These are phyloP conservation scores for Apostichopus leukothele DNA, from an alignment of 53 echinoderm and acorn worm genomes.

Conservation along the genomic window DNA sequence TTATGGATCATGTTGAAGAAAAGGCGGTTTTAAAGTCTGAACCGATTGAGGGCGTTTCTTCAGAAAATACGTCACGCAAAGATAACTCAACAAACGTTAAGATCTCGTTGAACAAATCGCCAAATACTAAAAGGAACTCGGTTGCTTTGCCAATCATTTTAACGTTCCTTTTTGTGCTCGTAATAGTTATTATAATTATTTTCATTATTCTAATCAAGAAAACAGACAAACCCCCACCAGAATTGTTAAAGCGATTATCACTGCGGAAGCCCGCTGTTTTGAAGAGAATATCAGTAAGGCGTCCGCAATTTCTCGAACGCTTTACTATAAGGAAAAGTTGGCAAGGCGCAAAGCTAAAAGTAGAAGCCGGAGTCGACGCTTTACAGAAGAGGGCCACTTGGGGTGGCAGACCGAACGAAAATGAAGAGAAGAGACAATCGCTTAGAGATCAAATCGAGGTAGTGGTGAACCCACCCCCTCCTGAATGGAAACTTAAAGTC, in stretches of 20 bases:
- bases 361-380: not conserved
- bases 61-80: not conserved
- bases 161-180: not conserved
- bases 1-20: not conserved
- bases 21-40: not conserved
- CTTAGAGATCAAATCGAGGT: slow-evolving; percentile 55
- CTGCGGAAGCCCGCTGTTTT: not conserved
- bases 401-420: not conserved
- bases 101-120: not conserved
- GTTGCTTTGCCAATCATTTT: not conserved
- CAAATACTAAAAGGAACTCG: not conserved
- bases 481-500: slow-evolving; percentile 64
- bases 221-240: not conserved
- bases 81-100: not conserved
- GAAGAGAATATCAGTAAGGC: not conserved
- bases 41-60: not conserved
- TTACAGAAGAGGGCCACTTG: slow-evolving; percentile 5
- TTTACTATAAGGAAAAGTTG: not conserved
- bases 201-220: slow-evolving; percentile 7
- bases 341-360: slow-evolving; percentile 9
- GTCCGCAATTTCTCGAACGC: not conserved
- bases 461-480: slow-evolving; percentile 68
- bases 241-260: slow-evolving; percentile 3
- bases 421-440: slow-evolving; percentile 12
- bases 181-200: not conserved